Conservation (phyloP, 1,140 invertebrate species). For the Lepidotrigona ventralis region DNA sequence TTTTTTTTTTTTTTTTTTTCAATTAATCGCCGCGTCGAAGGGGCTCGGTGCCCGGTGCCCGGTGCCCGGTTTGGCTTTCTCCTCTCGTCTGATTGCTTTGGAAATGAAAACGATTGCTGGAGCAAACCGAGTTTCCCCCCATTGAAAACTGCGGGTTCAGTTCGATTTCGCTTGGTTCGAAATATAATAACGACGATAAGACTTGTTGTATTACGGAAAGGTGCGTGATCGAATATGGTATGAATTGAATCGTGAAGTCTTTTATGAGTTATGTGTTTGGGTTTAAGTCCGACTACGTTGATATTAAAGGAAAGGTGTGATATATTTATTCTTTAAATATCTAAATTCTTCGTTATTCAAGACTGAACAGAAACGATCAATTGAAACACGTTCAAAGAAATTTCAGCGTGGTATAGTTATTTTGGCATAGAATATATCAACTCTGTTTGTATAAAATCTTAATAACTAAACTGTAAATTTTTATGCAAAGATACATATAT, state of each 20-base stretch:
- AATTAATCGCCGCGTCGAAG: constrained; percentile 25
- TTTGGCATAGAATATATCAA: too few species aligned
- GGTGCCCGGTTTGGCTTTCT: not conserved
- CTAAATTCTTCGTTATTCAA: not conserved
- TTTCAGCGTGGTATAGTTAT: not conserved
- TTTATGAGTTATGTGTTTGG: not conserved
- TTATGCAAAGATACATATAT: too few species aligned
- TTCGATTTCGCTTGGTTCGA: not conserved
- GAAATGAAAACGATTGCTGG: not conserved
- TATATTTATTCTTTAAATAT: not conserved
- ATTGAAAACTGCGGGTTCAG: not conserved
- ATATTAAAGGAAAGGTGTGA: not conserved
- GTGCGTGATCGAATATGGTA: not conserved
- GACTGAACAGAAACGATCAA: too few species aligned
- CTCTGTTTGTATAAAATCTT: too few species aligned
- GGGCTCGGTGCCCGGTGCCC: too few species aligned
- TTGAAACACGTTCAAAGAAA: not conserved
- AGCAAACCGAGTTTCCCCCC: not conserved
- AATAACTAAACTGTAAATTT: too few species aligned
- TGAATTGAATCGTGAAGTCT: not conserved
- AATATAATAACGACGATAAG: not conserved
- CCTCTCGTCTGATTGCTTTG: not conserved
- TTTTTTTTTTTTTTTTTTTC: not conserved
- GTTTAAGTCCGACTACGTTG: too few species aligned
- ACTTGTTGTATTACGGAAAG: not conserved